Evolutionary conservation across 2,888 invertebrate genomes (phyloP).

Genomic region (Listrodromus nycthemerus): DNA sequence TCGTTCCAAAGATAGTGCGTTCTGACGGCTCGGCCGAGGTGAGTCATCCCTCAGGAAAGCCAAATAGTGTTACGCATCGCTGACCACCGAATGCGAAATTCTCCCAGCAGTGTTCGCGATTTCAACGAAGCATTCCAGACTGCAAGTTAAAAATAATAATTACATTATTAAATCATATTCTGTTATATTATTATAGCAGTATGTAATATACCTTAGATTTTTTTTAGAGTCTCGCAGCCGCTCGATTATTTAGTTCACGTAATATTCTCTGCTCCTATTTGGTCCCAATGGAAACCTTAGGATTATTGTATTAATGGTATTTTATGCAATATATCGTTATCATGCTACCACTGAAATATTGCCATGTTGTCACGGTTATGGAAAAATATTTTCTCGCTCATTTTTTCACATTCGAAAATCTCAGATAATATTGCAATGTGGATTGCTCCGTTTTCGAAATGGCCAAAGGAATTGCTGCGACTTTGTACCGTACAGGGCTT

Average conservation of each 20-base stretch:
- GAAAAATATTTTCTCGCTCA: neutral
- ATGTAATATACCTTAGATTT: too few relatives aligned
- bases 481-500: neutral
- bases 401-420: neutral
- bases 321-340: too few relatives aligned
- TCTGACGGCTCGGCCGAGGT: neutral
- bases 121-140: neutral
- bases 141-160: neutral
- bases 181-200: neutral
- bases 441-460: neutral
- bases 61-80: neutral
- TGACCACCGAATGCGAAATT: neutral
- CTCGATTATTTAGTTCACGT: too few relatives aligned
- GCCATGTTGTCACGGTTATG: neutral
- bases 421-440: neutral
- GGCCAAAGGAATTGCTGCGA: neutral
- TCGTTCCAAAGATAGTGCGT: conserved; percentile 47
- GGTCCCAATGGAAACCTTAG: too few relatives aligned
- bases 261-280: too few relatives aligned
- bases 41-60: conserved; percentile 11
- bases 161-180: neutral
- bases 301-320: too few relatives aligned
- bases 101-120: neutral
- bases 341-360: too few relatives aligned
- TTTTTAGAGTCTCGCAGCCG: too few relatives aligned